Evolutionary conservation across 2,888 invertebrate genomes (phyloP), one percentile per base, ranked within the genome.

Genomic region (Chymomyza amoena): DNA sequence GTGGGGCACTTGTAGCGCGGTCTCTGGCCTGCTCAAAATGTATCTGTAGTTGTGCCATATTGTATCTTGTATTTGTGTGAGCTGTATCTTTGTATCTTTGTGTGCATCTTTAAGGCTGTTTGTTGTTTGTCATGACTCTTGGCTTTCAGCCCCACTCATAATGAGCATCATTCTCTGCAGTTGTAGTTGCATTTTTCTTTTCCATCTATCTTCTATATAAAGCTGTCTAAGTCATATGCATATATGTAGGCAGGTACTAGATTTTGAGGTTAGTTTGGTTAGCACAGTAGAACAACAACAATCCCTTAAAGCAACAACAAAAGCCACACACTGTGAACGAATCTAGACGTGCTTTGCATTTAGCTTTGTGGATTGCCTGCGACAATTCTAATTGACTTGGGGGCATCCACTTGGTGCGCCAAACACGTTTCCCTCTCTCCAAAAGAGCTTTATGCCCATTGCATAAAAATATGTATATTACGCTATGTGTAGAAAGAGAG

Each of bases 341-440:
- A 7, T 6, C 52, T 6, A 52, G 52, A 82, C 81, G 81, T 82
- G 81, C 77, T 80, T 80, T 77, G 81, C 85, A 81, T 81, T 75
- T 72, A 63, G 10, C 52, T 36, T 15, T n/a, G 51, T 15, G 51
- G 51, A 51, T 6, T 16, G 54, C 6, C 16, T 20, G 54, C 54
- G 54, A 16, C 54, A 54, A 54, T 54, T 54, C 7, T 54, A 54
- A 16, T 54, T 18, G 54, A 54, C 54, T 54, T 20, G 54, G 16
- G 10, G 18, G 20, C 54, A 54, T 54, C 39, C 85, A 81, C 73
- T 81, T 81, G 78, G 78, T 76, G 85, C 76, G 75, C 85, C 85
- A 82, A 84, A 84, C 85, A 81, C 83, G 81, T 81, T 78, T 72
- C 72, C 62, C 59, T 16, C 20, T 25, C 28, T 28, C 20, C 15